Base-by-base conservation (phyloP, 1,140 invertebrate genomes). In the Agraylea sexmaculata region DNA sequence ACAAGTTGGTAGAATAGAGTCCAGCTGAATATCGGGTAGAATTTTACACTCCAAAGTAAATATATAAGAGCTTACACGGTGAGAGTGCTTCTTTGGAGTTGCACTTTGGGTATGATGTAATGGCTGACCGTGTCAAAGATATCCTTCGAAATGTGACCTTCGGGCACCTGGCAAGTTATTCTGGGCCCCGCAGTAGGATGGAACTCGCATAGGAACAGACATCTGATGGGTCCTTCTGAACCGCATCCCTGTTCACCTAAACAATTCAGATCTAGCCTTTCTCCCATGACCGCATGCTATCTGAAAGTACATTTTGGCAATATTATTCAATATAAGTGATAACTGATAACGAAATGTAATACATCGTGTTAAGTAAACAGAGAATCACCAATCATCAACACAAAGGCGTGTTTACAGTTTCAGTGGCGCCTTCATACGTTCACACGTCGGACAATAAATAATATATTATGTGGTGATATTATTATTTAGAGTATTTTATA, bases 101-200 rank as follows among this genome's bases (percentile, higher is more conserved):
- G 84, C 27, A 81, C 78, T 70, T 93, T 93, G 1, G 89, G 87
- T 53, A 94, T 94, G 34, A 94, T 87, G 57, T 91, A 93, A 50
- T 87, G 83, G 59, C 82, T 87, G 21, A 92, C 78, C 47, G 83
- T 80, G 64, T 93, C 87, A 68, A 93, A 92, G 37, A 81, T 75
- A 53, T 91, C 87, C 66, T 90, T 91, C 0, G 80, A 80, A 48
- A 93, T 80, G 59, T 77, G 85, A 58, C 89, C 80, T 53, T 83
- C 75, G 27, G 82, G 83, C 40, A 83, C 83, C 70, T 87, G 83
- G 64, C 78, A 85, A 20, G 78, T 80, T 47, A 87, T 86, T 62
- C 79, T 83, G 3, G 83, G 83, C 3, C 85, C 85, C 30, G 75
- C 77, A 28, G 75, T 82, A 16, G 75, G 78, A 69, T 89, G 83